Base-by-base conservation (phyloP, 2,888 invertebrate species). In the Prosapia bicincta region DNA sequence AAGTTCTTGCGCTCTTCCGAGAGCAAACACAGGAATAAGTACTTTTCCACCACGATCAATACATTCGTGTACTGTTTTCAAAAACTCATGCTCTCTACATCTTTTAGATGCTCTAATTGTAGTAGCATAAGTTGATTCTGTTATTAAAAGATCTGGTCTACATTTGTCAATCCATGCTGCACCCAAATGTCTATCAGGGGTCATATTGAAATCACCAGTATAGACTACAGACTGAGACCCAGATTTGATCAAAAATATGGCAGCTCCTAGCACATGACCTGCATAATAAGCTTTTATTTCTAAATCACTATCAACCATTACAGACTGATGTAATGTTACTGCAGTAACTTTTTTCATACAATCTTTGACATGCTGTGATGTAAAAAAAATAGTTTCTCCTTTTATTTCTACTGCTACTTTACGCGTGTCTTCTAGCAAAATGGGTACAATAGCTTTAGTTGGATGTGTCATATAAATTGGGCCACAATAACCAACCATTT, bases 391-490 rank as follows among this genome's bases (percentile, higher is more conserved):
- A 7, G 94, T 94, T 83, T 99, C 99, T 3, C 97, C 97, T 85
- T 98, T 98, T 79, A 95, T 91, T 83, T 99, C 99, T 0, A 99
- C 98, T 0, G 97, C 95, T 1, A 99, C 95, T 86, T 95, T 95
- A 77, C 94, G 88, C 94, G 95, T 94, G 81, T 95, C 93, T 85
- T 98, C 98, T 67, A 99, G 87, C 1, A 99, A 87, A 81, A 99
- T 98, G 0, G 99, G 99, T 20, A 97, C 97, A 79, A 99, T 99
- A 0, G 99, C 99, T 88, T 99, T 99, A 0, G 99, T 99, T 0
- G 99, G 99, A 85, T 99, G 98, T 0, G 99, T 99, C 99, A 99
- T 99, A 84, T 98, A 99, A 81, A 99, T 98, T 0, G 99, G 99
- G 0, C 99, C 99, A 26, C 93, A 93, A 84, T 98, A 99, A 0